Evolutionary conservation across 2,797 vertebrate species (phyloP), one percentile per base, ranked within the genome.

Genomic region (Emydoidea blandingii): DNA sequence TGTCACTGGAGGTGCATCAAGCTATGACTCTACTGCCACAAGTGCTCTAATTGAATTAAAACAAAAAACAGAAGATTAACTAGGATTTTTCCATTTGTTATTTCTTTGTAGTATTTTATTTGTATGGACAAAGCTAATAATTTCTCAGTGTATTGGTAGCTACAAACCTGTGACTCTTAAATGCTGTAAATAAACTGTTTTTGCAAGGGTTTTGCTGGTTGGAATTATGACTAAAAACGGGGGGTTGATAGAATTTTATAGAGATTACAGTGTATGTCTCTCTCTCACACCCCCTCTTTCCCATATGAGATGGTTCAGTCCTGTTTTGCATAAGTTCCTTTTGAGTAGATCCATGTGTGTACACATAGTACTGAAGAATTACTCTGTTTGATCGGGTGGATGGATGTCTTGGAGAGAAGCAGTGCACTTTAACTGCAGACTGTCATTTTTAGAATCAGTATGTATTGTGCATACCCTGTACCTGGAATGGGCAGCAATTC

Each of bases 401-500:
- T 99, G 98, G 99, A 98, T 99, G 98, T 98, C 97, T 98, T 98
- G 98, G 98, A 97, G 98, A 98, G 98, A 97, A 97, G 98, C 98
- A 97, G 98, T 95, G 98, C 98, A 92, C 96, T 93, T 97, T 97
- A 94, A 94, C 96, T 97, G 95, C 93, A 97, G 94, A 95, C 95
- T 89, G 93, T 91, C 92, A 72, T 93, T 97, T 98, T 97, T 97
- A 96, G 93, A 97, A 98, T 96, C 98, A 99, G 96, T 98, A 99
- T 99, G 99, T 99, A 99, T 98, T 99, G 99, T 97, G 99, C 99
- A 79, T 99, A 99, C 98, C 99, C 99, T 90, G 99, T 99, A 97
- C 99, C 99, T 98, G 99, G 99, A 98, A 99, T 99, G 99, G 99
- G 99, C 98, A 99, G 98, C 98, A 99, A 98, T 99, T 99, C 99